Percentiles rank a stretch among this genome's conserved stretches.
Evolutionary conservation across 2,797 vertebrate species (phyloP).

Genomic region (Etheostoma nigrum): DNA sequence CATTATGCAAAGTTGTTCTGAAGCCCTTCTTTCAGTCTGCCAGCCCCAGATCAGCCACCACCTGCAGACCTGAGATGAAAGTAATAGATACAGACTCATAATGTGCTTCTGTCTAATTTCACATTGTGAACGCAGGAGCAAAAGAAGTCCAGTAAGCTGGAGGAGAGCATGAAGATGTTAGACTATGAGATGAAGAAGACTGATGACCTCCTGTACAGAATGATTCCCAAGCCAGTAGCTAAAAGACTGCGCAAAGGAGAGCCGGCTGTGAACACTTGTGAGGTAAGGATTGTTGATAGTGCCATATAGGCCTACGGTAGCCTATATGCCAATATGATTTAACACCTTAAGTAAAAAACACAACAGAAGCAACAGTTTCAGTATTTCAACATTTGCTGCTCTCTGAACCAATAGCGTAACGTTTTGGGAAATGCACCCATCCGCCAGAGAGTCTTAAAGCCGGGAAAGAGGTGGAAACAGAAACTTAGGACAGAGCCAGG

Average conservation of each 20-base stretch:
- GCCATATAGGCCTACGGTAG: not conserved
- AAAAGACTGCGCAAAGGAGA: slow-evolving; percentile 85
- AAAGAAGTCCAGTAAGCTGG: slow-evolving; percentile 85
- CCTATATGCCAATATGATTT: not conserved
- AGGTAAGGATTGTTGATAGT: slow-evolving; percentile 69
- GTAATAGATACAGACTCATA: slow-evolving; percentile 1
- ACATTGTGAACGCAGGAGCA: slow-evolving; percentile 76
- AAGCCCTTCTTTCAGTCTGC: slow-evolving; percentile 25
- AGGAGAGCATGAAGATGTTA: slow-evolving; percentile 88
- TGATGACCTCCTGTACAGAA: slow-evolving; percentile 85
- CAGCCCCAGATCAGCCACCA: not conserved
- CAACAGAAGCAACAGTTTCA: not conserved
- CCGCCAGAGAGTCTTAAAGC: not conserved
- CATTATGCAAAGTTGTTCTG: slow-evolving; percentile 38
- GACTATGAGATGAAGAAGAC: slow-evolving; percentile 89
- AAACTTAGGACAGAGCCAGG: not conserved
- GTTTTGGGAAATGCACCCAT: not conserved
- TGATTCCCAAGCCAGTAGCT: slow-evolving; percentile 87
- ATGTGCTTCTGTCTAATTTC: slow-evolving; percentile 17
- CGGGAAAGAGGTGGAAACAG: too few relatives aligned
- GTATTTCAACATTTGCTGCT: not conserved
- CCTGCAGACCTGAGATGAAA: slow-evolving; percentile 11
- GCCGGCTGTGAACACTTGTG: slow-evolving; percentile 85
- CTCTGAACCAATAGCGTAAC: not conserved
- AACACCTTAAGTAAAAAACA: not conserved